Conservation (phyloP, 2,888 invertebrate species). For the Belgica antarctica region DNA sequence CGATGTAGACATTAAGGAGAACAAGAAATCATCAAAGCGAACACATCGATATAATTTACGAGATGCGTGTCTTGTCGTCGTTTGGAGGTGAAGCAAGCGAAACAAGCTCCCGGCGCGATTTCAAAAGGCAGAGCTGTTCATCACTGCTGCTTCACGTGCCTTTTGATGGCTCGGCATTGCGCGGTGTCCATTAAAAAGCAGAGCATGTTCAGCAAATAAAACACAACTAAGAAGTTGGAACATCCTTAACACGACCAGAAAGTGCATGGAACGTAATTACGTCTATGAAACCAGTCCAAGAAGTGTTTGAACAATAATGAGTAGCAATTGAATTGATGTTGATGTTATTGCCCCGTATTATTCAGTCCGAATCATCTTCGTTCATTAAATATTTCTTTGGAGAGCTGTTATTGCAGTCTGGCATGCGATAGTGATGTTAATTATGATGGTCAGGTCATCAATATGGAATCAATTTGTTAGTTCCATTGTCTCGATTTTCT, state of each 20-base stretch:
- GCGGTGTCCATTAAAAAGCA: not conserved
- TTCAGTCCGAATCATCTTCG: not conserved
- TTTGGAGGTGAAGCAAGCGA: too few species aligned
- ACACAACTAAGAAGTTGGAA: not conserved
- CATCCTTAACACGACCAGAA: too few species aligned
- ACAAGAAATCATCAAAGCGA: not conserved
- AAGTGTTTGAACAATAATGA: not conserved
- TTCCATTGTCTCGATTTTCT: not conserved
- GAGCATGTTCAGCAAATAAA: not conserved
- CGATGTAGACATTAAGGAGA: not conserved
- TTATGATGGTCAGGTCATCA: constrained; percentile 41
- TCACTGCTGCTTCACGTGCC: too few species aligned
- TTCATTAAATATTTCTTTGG: not conserved
- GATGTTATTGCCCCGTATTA: constrained; percentile 17
- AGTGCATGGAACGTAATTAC: too few species aligned
- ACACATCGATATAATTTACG: not conserved
- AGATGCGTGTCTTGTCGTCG: not conserved
- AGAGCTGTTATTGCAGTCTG: not conserved
- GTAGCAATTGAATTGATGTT: constrained; percentile 37
- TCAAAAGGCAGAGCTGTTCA: not conserved
- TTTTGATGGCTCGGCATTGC: not conserved
- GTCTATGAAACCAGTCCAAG: too few species aligned
- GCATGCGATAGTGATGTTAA: constrained; percentile 38
- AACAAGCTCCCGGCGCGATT: too few species aligned
- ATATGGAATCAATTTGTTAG: constrained; percentile 36